Evolutionary conservation across 1,140 invertebrate genomes (phyloP), one percentile per base, ranked within the genome.

Genomic region (Meloidogyne chitwoodi): DNA sequence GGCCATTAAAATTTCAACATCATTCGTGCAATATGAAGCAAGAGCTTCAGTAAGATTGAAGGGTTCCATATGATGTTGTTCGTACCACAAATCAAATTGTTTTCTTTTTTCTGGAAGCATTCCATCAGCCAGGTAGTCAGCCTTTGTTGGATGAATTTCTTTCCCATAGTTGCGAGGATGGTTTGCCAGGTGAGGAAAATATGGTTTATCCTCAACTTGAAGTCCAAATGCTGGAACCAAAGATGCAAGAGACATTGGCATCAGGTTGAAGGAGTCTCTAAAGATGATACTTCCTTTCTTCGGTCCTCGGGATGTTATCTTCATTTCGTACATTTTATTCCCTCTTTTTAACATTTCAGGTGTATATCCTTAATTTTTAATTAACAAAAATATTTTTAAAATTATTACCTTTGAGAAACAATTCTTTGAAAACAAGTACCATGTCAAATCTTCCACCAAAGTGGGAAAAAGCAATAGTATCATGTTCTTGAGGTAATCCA

Each of bases 41-140:
- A 69, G 16, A 0, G 24, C 41, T 34, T 75, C 68, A 16, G 77
- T 75, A 0, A 75, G 11, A 5, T 5, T 8, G 10, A 75, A 77
- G 5, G 67, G 68, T 22, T 27, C 10, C 0, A 3, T 16, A 16
- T 19, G 14, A 29, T 75, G 16, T 8, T 44, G 5, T 48, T 75
- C 74, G 38, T 77, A 75, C 68, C 67, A 75, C 0, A 12, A 0
- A 19, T 75, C 74, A 48, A 75, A 75, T 24, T 75, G 3, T 44
- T 22, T 34, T n/a, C 75, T 2, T 34, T 72, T 75, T 4, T 76
- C 74, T 8, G 74, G 75, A 19, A 75, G 62, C 74, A 75, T 75
- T 22, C 68, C 74, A 11, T 77, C 62, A 16, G 75, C 75, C 1
- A 75, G 10, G 22, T 75, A 75, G 12, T 75, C 74, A 8, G 62